These are phyloP conservation scores for Anoncus sp. DNA, from an alignment of 2,888 invertebrate genomes.

Conservation along the genomic window DNA sequence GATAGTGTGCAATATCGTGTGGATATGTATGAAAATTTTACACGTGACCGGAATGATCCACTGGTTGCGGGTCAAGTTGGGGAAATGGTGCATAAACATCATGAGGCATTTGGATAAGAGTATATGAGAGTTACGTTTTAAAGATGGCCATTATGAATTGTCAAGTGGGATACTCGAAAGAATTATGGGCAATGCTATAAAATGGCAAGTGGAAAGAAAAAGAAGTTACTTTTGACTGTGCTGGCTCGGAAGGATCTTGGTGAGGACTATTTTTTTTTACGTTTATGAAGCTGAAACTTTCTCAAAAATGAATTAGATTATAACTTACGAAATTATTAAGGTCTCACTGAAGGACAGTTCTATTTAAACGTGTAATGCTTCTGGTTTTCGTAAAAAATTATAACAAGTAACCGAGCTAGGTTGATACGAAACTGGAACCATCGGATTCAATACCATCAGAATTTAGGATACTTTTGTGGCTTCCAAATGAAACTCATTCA, in stretches of 20 bases:
- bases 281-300: background rate
- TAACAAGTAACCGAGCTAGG: too few species aligned
- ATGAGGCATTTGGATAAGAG: background rate
- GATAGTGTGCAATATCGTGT: background rate
- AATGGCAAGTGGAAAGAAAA: background rate
- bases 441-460: too few species aligned
- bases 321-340: background rate
- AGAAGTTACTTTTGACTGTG: background rate
- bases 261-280: background rate
- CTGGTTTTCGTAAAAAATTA: too few species aligned
- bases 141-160: slow-evolving; percentile 14
- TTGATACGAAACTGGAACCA: too few species aligned
- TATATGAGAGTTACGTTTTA: background rate
- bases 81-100: slow-evolving; percentile 14
- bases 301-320: background rate
- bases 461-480: too few species aligned
- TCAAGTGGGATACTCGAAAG: background rate
- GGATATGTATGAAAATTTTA: slow-evolving; percentile 17
- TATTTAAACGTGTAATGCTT: too few species aligned
- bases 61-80: slow-evolving; percentile 2
- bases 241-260: background rate
- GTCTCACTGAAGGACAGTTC: background rate
- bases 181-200: slow-evolving; percentile 13
- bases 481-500: too few species aligned
- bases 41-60: slow-evolving; percentile 35